Conservation (phyloP, 2,797 vertebrate species). For the Enteromius paludinosus region DNA sequence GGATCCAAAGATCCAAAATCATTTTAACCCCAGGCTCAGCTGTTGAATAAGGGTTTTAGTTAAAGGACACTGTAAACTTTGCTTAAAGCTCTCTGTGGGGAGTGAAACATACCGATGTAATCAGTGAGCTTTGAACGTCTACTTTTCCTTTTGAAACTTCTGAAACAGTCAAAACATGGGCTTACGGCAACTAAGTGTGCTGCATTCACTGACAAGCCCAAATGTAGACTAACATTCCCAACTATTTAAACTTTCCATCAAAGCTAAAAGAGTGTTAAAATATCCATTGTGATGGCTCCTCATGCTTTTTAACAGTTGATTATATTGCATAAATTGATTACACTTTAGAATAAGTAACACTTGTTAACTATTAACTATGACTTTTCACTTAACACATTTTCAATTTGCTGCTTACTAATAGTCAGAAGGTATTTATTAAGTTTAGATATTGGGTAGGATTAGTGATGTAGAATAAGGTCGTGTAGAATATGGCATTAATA, state of each 20-base stretch:
- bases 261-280: slow-evolving; percentile 21
- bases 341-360: too few relatives aligned
- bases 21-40: slow-evolving; percentile 25
- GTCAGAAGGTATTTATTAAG: too few relatives aligned
- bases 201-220: slow-evolving; percentile 38
- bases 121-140: slow-evolving; percentile 49
- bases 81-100: slow-evolving; percentile 47
- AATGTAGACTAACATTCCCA: slow-evolving; percentile 33
- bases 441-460: too few relatives aligned
- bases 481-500: too few relatives aligned
- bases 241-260: slow-evolving; percentile 11
- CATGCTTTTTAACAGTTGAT: background rate
- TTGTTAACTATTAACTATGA: too few relatives aligned
- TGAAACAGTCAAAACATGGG: slow-evolving; percentile 42
- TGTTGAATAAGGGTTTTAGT: slow-evolving; percentile 34
- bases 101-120: slow-evolving; percentile 55
- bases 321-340: background rate
- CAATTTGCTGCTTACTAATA: too few relatives aligned
- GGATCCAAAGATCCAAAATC: slow-evolving; percentile 40
- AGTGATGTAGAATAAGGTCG: too few relatives aligned
- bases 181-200: slow-evolving; percentile 42
- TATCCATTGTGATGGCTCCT: background rate
- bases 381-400: too few relatives aligned
- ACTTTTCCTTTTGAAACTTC: slow-evolving; percentile 44
- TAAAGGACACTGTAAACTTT: slow-evolving; percentile 51